Evolutionary conservation across 2,797 vertebrate species (phyloP), one percentile per base, ranked within the genome.

Genomic region (Naso thynnoides): DNA sequence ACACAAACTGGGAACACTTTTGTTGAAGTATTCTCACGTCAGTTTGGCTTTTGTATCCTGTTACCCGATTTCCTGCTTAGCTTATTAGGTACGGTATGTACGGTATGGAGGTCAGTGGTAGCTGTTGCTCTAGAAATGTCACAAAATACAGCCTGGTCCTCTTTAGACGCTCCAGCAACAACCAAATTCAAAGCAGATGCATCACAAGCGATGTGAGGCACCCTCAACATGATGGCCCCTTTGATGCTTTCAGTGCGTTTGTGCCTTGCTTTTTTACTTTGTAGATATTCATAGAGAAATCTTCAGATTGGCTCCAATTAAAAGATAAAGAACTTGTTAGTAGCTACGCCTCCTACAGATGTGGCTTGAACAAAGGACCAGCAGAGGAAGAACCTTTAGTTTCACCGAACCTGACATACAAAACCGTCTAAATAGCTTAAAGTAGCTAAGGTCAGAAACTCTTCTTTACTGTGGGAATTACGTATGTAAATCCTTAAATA

Each of bases 161-260:
- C 41, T 73, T 59, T 78, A 52, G 53, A 54, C 36, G 79, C 63
- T 83, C 55, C 76, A 69, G 61, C 58, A 78, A 73, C 66, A 77
- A 82, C 60, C 58, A 68, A 65, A 36, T 81, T 73, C 41, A 89
- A 70, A 88, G 70, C 78, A 83, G 73, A 81, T 78, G 49, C 70
- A 77, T 76, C 55, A 77, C 77, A 48, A 55, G 55, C 47, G 45
- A 33, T 49, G 61, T 39, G 70, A 75, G 48, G 70, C 73, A 76
- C 72, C 76, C 73, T 75, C 70, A 48, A 50, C 64, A 15, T 48
- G 68, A 64, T 24, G 47, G 64, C 70, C 55, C 39, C 64, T 83
- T 47, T 57, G 38, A 76, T 74, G 74, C 55, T 68, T 69, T 70
- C 61, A 49, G 70, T 59, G 73, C 64, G 26, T 78, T 81, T 65